Percentiles rank a stretch among this genome's conserved stretches.
These are phyloP conservation scores for Numida meleagris DNA, from an alignment of 2,113 vertebrate species.

Conservation along the genomic window DNA sequence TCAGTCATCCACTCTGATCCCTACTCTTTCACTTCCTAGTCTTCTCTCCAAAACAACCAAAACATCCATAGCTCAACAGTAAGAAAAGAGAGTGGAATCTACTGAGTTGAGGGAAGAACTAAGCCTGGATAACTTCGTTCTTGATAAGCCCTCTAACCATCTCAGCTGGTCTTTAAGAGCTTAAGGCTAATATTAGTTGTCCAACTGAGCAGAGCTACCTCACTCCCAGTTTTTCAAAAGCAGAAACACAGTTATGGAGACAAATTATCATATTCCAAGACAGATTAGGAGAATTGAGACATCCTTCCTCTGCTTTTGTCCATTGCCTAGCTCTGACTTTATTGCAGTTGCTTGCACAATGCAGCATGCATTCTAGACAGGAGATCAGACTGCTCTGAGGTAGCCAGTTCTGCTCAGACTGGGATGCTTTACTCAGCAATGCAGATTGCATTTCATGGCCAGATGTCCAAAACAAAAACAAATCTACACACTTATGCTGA, in stretches of 20 bases:
- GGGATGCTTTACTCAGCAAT: background rate
- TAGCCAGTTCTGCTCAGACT: background rate
- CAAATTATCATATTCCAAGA: background rate
- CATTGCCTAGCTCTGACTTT: background rate
- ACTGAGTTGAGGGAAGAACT: background rate
- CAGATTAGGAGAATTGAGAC: background rate
- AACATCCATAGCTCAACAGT: background rate
- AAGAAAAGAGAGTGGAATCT: background rate
- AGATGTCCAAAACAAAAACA: background rate
- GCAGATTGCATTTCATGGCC: background rate
- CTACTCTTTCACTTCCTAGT: background rate
- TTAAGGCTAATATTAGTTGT: background rate
- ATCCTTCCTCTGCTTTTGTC: background rate
- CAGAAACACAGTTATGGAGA: background rate
- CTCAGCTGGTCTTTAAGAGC: background rate
- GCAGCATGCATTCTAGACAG: rapidly evolving
- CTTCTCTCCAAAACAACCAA: background rate
- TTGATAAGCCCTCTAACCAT: background rate
- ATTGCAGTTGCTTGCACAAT: background rate
- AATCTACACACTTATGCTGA: background rate
- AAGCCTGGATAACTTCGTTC: background rate
- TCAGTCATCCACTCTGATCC: background rate
- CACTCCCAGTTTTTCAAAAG: background rate
- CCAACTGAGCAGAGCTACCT: background rate
- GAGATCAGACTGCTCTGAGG: background rate